A percentile compares a stretch with the other conserved stretches of the same genome.
Evolutionary conservation across 2,113 vertebrate species (phyloP).

Genomic region (Phoenicopterus ruber): DNA sequence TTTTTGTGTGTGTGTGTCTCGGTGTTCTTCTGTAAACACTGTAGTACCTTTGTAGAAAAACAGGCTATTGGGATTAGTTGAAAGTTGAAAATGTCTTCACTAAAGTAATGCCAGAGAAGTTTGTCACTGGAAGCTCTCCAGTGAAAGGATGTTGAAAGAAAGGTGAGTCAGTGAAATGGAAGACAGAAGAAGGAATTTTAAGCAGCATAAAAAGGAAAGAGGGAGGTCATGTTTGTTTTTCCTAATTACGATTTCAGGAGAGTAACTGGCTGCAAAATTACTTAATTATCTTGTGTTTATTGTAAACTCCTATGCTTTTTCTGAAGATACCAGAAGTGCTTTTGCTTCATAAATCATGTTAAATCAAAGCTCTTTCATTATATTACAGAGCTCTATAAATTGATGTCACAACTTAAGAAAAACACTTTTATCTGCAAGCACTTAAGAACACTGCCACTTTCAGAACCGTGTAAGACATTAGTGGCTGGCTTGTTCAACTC

Average conservation of each 20-base stretch:
- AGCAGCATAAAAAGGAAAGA: not conserved
- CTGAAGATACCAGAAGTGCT: constrained; percentile 40
- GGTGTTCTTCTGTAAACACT: not conserved
- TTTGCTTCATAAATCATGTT: constrained; percentile 49
- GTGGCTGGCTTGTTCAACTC: constrained; percentile 52
- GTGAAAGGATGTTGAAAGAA: not conserved
- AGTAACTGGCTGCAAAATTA: constrained; percentile 49
- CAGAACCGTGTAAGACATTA: constrained; percentile 50
- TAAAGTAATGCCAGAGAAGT: not conserved
- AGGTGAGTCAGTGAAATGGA: constrained; percentile 25
- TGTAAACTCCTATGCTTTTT: constrained; percentile 36
- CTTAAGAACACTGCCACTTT: constrained; percentile 26
- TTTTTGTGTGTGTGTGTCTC: not conserved
- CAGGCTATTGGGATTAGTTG: not conserved
- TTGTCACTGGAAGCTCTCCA: not conserved
- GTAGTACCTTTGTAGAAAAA: not conserved
- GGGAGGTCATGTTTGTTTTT: constrained; percentile 33
- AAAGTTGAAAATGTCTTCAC: not conserved
- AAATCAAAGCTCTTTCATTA: constrained; percentile 46
- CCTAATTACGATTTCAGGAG: constrained; percentile 34
- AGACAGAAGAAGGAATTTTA: not conserved
- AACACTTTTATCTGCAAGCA: constrained; percentile 57
- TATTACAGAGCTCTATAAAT: constrained; percentile 39
- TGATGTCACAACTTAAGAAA: constrained; percentile 51
- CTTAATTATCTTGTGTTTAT: constrained; percentile 58